Evolutionary conservation across 2,797 vertebrate genomes (phyloP).

Genomic region (Pseudochirops cupreus): DNA sequence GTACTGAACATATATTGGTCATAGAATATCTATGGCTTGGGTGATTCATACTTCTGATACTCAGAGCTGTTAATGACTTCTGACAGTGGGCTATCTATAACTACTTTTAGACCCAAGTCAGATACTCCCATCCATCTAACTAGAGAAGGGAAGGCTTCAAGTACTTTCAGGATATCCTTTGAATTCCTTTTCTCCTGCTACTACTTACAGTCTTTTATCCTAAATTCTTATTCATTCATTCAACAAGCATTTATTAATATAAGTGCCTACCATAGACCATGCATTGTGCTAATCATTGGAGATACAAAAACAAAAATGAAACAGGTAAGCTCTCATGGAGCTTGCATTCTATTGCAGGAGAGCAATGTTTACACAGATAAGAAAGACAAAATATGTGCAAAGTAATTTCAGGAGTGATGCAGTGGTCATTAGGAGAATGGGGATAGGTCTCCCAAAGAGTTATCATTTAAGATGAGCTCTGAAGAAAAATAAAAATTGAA

Average conservation of each 20-base stretch:
- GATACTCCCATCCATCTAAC: background rate
- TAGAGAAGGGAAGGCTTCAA: background rate
- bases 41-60: background rate
- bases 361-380: background rate
- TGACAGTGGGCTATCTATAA: background rate
- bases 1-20: background rate
- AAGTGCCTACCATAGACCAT: background rate
- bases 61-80: background rate
- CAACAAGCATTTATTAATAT: background rate
- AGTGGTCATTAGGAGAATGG: background rate
- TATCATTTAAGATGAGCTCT: background rate
- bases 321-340: background rate
- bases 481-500: background rate
- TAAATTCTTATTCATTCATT: background rate
- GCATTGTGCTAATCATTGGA: background rate
- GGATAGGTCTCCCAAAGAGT: background rate
- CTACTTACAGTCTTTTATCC: background rate
- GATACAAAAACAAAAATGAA: background rate
- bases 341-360: background rate
- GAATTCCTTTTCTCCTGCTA: background rate
- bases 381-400: background rate
- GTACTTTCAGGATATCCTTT: background rate
- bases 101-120: background rate
- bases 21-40: background rate
- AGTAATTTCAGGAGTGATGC: background rate